Evolutionary conservation across 2,113 vertebrate genomes (phyloP), one percentile per base, ranked within the genome.

Genomic region (Vulpes ferrilata): DNA sequence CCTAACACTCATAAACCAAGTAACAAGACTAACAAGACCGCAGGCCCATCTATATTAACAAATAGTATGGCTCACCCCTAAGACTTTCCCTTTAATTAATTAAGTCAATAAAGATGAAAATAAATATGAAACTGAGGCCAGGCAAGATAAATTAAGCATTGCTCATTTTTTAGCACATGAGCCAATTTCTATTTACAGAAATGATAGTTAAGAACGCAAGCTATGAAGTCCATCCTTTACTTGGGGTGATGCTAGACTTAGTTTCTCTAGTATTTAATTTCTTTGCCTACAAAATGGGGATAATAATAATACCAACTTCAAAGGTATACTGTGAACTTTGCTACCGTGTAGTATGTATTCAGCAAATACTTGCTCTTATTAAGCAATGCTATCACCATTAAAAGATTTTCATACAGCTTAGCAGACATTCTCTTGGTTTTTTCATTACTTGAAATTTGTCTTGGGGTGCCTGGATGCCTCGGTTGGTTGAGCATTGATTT

Each of bases 351-450:
- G 0, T 23, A 81, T 19, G 15, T 65, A 35, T 19, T 88, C 51
- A 84, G 53, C 71, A 96, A 88, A 80, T 82, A 65, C 48, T 67
- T 88, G 27, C 48, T 87, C n/a, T 19, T 73, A 82, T 62, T 79
- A 90, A 93, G 65, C 20, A 98, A 60, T 38, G 57, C 19, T 22
- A 87, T 23, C 27, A 43, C 20, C 15, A 35, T 60, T 78, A 82
- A 85, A 84, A 69, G 48, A 67, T 59, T 93, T 95, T 84, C 67
- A 96, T 55, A 89, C 53, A 93, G 17, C n/a, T 91, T 73, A 92
- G 43, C 4, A 91, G 23, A 93, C 78, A 62, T 23, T 93, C 79
- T 74, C 13, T 22, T 60, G 32, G 32, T 27, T 81, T 91, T 84
- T 79, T 55, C 78, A 90, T 85, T 95, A 94, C 79, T 92, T 93